Evolutionary conservation across 2,797 vertebrate genomes (phyloP), one percentile per base, ranked within the genome.

Genomic region (Xenentodon cancila): DNA sequence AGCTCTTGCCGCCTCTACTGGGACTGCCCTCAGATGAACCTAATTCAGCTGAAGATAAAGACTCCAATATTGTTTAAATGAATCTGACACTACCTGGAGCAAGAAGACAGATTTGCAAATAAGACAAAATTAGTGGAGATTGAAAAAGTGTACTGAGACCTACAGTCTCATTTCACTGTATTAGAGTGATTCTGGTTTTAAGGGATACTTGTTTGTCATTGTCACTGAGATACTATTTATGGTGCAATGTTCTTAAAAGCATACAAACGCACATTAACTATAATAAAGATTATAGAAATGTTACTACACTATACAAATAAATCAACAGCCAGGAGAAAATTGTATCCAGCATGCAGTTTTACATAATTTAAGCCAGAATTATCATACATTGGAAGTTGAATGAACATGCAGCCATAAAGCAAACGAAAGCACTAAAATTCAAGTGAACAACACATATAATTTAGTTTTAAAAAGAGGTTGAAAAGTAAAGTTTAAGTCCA

Each of bases 1-100:
- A 49, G 60, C 59, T 30, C 51, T 51, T 62, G 11, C 55, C 59
- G 56, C 68, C 74, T 79, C 71, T 68, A 51, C 53, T 79, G 82
- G 82, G 84, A 84, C 78, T 73, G 64, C 73, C 83, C 52, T 81
- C 75, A 75, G 57, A 68, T 84, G 51, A 75, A 59, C 64, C 72
- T 61, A 76, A 82, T 73, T 77, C 73, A 81, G 71, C 69, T 61
- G 47, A 70, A 80, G 71, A 85, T 80, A 77, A 84, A 71, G n/a
- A 76, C 64, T 75, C 64, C 66, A 69, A 55, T 37, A 56, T 30
- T 66, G 54, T 64, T 70, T 53, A 59, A 68, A 81, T 64, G 68
- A 59, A 58, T 4, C 68, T 61, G 59, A 66, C 32, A 59, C 60
- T 18, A 77, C 82, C 78, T 68, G 77, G 43, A 76, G 80, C 64